These are phyloP conservation scores for Cepphus grylle DNA, from an alignment of 2,113 vertebrate species.

Conservation along the genomic window DNA sequence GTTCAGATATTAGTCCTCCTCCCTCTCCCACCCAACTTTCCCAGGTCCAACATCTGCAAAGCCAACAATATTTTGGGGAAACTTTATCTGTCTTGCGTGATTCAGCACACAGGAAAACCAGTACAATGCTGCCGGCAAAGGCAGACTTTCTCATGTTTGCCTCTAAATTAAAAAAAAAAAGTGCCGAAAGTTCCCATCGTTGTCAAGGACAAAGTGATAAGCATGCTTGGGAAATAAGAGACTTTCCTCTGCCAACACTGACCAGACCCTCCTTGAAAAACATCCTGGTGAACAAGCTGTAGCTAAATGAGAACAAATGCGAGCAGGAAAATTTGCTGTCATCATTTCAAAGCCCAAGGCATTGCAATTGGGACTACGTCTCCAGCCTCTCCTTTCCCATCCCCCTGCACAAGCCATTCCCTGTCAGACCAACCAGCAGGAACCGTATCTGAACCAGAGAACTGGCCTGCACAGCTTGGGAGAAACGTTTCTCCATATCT, in stretches of 20 bases:
- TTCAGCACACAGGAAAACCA: slow-evolving; percentile 34
- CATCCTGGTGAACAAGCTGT: slow-evolving; percentile 50
- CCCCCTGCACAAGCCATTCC: neutral
- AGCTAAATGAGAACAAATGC: slow-evolving; percentile 30
- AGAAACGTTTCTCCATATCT: neutral
- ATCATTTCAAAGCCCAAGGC: slow-evolving; percentile 1
- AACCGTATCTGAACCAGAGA: neutral
- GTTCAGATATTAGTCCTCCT: neutral
- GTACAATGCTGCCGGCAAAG: slow-evolving; percentile 23
- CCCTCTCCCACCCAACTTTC: neutral
- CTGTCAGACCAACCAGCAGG: neutral
- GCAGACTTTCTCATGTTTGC: slow-evolving; percentile 19
- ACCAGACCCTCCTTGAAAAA: slow-evolving; percentile 62
- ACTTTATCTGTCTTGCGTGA: slow-evolving; percentile 13
- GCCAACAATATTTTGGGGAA: neutral
- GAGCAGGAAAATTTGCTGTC: slow-evolving; percentile 36
- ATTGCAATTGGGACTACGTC: neutral
- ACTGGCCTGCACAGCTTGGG: neutral
- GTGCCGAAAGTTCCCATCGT: slow-evolving; percentile 43
- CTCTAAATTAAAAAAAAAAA: neutral
- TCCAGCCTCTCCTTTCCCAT: neutral
- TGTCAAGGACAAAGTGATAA: slow-evolving; percentile 62
- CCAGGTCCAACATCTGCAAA: slow-evolving; percentile 25
- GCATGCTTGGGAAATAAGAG: slow-evolving; percentile 53
- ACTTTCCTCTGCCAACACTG: slow-evolving; percentile 49